Percentiles rank a stretch among this genome's conserved stretches.
Evolutionary conservation across 2,888 invertebrate genomes (phyloP).

Genomic region (Rhimphoctona megacephalus): DNA sequence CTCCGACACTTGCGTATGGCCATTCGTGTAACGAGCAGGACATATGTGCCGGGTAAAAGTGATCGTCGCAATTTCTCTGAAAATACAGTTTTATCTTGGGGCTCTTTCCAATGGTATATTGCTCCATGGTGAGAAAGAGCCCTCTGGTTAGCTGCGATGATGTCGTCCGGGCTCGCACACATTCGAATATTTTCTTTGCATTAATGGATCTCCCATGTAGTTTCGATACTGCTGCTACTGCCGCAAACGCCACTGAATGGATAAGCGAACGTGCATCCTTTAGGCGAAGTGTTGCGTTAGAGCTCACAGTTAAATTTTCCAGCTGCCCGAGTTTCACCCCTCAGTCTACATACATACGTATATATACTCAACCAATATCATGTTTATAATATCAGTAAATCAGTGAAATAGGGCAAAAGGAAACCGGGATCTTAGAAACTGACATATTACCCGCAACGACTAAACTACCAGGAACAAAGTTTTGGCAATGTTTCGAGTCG

Average conservation of each 20-base stretch:
- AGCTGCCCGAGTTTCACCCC: slow-evolving; percentile 4
- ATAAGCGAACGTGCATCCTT: slow-evolving; percentile 46
- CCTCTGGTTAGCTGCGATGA: slow-evolving; percentile 54
- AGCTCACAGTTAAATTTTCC: slow-evolving; percentile 39
- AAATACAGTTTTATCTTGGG: slow-evolving; percentile 66
- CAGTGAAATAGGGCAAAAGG: background rate
- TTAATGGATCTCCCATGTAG: slow-evolving; percentile 73
- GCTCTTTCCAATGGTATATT: slow-evolving; percentile 55
- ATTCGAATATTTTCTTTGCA: slow-evolving; percentile 77
- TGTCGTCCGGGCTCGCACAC: slow-evolving; percentile 38
- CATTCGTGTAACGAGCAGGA: slow-evolving; percentile 11
- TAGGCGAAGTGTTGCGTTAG: slow-evolving; percentile 10
- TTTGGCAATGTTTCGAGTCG: background rate
- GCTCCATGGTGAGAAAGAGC: slow-evolving; percentile 50
- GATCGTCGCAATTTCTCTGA: slow-evolving; percentile 63
- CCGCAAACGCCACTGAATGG: slow-evolving; percentile 31
- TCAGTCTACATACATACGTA: background rate
- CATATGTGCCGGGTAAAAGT: slow-evolving; percentile 12
- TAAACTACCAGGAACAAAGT: background rate
- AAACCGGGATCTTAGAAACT: background rate
- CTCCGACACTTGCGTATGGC: background rate
- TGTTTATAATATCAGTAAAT: background rate
- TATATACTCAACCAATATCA: background rate
- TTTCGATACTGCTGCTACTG: slow-evolving; percentile 42
- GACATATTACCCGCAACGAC: background rate